Conservation (phyloP, 2,113 vertebrate species). For the Craseonycteris thonglongyai region DNA sequence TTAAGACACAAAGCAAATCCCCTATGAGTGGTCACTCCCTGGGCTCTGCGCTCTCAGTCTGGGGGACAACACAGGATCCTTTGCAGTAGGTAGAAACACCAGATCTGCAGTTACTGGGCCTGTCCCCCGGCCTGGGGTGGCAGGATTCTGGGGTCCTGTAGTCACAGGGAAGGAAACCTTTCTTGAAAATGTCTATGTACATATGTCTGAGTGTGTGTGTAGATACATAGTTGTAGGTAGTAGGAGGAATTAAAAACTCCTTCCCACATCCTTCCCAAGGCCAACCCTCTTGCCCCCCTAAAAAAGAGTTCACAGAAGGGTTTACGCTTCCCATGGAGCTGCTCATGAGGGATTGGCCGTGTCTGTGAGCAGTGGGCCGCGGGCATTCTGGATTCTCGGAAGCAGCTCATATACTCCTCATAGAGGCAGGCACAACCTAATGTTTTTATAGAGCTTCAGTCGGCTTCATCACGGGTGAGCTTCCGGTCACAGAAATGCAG, state of each 20-base stretch:
- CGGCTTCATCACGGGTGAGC: background rate
- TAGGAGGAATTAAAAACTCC: background rate
- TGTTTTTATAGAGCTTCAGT: background rate
- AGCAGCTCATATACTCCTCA: background rate
- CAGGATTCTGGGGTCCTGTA: background rate
- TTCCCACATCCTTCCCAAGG: background rate
- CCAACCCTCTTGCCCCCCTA: too few species aligned
- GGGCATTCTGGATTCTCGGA: background rate
- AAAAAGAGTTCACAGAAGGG: background rate
- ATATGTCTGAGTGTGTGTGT: background rate
- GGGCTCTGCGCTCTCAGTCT: background rate
- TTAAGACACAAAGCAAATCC: background rate
- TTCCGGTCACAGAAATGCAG: background rate
- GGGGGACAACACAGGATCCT: slow-evolving; percentile 15
- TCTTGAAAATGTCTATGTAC: background rate
- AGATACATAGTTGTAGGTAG: background rate
- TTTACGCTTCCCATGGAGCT: background rate
- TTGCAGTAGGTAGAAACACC: background rate
- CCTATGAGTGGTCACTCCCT: background rate
- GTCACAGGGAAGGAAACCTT: background rate
- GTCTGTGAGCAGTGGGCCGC: background rate
- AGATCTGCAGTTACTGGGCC: background rate
- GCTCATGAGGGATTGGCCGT: background rate
- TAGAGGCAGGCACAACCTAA: background rate
- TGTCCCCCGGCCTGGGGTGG: background rate